Base-by-base conservation (phyloP, 2,797 vertebrate species). In the Phataginus tricuspis region DNA sequence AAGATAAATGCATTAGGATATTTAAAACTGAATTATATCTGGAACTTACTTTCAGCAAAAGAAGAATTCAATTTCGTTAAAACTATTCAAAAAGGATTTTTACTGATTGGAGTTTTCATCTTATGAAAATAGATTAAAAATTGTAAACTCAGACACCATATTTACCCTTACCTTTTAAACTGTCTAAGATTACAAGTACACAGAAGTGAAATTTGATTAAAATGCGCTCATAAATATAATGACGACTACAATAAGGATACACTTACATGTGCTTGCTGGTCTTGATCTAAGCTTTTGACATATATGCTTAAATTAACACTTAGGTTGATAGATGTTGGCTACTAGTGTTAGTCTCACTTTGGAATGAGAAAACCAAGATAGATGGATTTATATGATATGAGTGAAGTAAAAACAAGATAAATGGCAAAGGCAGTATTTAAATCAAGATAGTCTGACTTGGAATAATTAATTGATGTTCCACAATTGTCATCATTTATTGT, bases 1-100 rank as follows among this genome's bases (percentile, higher is more conserved):
- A 92, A 71, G 83, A 86, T 51, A 51, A 97, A 94, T 91, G 84
- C 94, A 97, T 97, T 93, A 85, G 39, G 2, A 25, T 91, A 96
- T 96, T 78, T 75, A 87, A 97, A 95, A 15, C 21, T 72, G 4
- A 94, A 75, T 95, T 66, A 85, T 2, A 69, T 16, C 79, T 78
- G 96, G 83, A 95, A 71, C 39, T 78, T 49, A 91, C 66, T 86
- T 75, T 92, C 45, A 77, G 49, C 10, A 68, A 92, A 68, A 3
- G 63, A 96, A 82, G 37, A 98, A 93, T 78, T 83, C 86, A 78
- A 1, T 90, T 95, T 96, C 51, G 29, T 82, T 80, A 91, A 95
- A 94, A 72, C 11, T 83, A 42, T 91, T 95, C 61, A 90, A 61
- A 90, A 95, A 82, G 16, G 11, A 94, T 87, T 96, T 95, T 95